These are phyloP conservation scores for Erpornis zantholeuca DNA, from an alignment of 2,113 vertebrate genomes.

Conservation along the genomic window DNA sequence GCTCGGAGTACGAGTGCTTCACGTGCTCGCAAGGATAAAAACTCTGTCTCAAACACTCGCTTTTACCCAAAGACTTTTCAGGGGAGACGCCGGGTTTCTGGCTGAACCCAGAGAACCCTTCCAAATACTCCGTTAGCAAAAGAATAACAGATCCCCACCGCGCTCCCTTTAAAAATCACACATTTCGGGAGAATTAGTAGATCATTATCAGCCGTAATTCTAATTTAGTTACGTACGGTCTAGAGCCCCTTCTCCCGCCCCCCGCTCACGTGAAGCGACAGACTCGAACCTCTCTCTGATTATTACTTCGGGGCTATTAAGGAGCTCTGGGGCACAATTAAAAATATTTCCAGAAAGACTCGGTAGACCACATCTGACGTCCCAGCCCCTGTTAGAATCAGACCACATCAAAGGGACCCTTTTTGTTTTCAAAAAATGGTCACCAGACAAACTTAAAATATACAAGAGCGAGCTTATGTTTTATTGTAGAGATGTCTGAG, in stretches of 20 bases:
- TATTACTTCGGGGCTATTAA: conserved; percentile 69
- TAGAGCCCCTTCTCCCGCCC: neutral
- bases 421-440: conserved; percentile 62
- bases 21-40: neutral
- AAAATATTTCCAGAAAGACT: conserved; percentile 86
- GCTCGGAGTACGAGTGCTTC: neutral
- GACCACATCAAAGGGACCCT: conserved; percentile 82
- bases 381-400: conserved; percentile 78
- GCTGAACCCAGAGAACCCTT: neutral
- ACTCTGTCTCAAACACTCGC: neutral
- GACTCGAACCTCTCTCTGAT: conserved; percentile 70
- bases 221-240: neutral
- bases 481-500: conserved; percentile 70
- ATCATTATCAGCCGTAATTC: neutral
- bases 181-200: neutral
- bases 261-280: neutral
- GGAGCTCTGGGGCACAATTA: conserved; percentile 83
- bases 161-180: neutral
- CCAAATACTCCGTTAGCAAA: neutral
- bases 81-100: neutral
- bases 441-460: conserved; percentile 79
- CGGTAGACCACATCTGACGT: conserved; percentile 84
- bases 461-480: conserved; percentile 69
- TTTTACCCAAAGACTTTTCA: neutral
- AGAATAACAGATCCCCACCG: neutral